Evolutionary conservation across 2,797 vertebrate genomes (phyloP).

Genomic region (Sciaenops ocellatus): DNA sequence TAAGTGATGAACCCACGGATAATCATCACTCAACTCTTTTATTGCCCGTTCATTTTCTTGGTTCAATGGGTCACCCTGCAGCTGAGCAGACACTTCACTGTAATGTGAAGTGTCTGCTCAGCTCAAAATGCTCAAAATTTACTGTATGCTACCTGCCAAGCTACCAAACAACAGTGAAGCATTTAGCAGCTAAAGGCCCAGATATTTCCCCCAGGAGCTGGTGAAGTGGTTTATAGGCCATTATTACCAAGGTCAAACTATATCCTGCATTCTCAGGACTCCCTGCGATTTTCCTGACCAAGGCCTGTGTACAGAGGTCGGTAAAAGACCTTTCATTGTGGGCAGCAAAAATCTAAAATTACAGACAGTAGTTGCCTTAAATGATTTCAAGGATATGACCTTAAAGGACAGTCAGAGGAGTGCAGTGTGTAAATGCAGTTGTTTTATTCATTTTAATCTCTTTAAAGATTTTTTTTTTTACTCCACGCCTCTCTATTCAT

Average conservation of each 20-base stretch:
- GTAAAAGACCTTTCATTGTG: constrained; percentile 21
- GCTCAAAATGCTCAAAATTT: too few relatives aligned
- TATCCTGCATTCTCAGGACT: not conserved
- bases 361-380: constrained; percentile 20
- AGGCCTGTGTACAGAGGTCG: not conserved
- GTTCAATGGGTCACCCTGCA: not conserved
- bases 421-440: not conserved
- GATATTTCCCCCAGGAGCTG: too few relatives aligned
- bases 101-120: too few relatives aligned
- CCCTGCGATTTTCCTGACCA: not conserved
- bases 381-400: constrained; percentile 1
- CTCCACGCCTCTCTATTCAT: too few relatives aligned
- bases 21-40: not conserved
- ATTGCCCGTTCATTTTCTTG: not conserved
- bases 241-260: not conserved
- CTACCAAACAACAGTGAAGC: too few relatives aligned
- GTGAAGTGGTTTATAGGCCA: too few relatives aligned
- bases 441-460: too few relatives aligned
- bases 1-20: not conserved
- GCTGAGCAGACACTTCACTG: too few relatives aligned
- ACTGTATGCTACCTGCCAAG: not conserved
- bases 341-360: constrained; percentile 26
- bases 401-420: not conserved
- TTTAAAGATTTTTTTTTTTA: too few relatives aligned
- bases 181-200: not conserved